A percentile compares a stretch with the other conserved stretches of the same genome.
phyloP scores from a whole-genome alignment of 2,888 invertebrate species.

The Dorcus hopei region DNA sequence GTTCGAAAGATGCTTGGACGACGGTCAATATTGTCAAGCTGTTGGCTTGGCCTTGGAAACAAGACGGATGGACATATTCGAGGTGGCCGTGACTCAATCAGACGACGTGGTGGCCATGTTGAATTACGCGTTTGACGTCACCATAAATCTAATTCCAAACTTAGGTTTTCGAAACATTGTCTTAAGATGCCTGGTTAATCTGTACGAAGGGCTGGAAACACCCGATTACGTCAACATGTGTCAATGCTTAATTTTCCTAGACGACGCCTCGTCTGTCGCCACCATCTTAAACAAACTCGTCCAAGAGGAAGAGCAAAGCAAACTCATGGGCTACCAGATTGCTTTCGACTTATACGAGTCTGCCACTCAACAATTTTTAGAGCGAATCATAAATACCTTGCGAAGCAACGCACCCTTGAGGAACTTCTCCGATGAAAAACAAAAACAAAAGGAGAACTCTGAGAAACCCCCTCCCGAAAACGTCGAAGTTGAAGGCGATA shows the following conservation, averaged over 20 bases:
- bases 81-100: slow-evolving; percentile 80
- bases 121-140: slow-evolving; percentile 83
- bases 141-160: slow-evolving; percentile 89
- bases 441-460: slow-evolving; percentile 62
- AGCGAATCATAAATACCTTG: slow-evolving; percentile 74
- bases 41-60: slow-evolving; percentile 91
- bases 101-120: slow-evolving; percentile 84
- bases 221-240: slow-evolving; percentile 96
- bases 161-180: slow-evolving; percentile 84
- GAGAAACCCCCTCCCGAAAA: slow-evolving; percentile 44
- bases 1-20: slow-evolving; percentile 89
- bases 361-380: slow-evolving; percentile 91
- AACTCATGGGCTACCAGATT: slow-evolving; percentile 73
- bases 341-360: slow-evolving; percentile 96
- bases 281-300: slow-evolving; percentile 82
- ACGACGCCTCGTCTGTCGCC: slow-evolving; percentile 85
- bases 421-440: slow-evolving; percentile 66
- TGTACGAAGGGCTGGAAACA: slow-evolving; percentile 78
- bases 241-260: slow-evolving; percentile 89
- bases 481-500: slow-evolving; percentile 53
- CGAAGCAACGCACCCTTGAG: slow-evolving; percentile 76
- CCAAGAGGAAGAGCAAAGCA: slow-evolving; percentile 57
- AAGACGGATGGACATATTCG: slow-evolving; percentile 89
- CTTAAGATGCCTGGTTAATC: slow-evolving; percentile 75
- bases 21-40: slow-evolving; percentile 88